A percentile compares a stretch with the other conserved stretches of the same genome.
phyloP scores from a whole-genome alignment of 2,113 vertebrate genomes.

The Pluvialis apricaria region DNA sequence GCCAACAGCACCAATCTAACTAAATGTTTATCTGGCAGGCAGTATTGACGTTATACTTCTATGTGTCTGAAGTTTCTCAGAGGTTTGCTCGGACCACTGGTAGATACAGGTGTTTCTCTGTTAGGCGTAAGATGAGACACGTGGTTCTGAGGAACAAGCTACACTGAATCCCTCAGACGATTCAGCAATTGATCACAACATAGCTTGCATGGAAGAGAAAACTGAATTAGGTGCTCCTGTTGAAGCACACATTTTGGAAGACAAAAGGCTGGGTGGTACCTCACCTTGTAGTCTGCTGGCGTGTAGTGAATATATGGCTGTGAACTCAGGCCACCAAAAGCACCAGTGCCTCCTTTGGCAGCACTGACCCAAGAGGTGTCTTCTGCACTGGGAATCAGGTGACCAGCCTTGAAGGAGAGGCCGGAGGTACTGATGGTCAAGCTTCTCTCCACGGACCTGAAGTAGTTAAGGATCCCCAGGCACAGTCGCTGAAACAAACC shows the following conservation, averaged over 20 bases:
- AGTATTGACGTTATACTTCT: neutral
- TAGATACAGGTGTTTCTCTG: neutral
- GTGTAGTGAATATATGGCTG: constrained; percentile 49
- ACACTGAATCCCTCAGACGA: neutral
- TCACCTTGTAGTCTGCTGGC: constrained; percentile 74
- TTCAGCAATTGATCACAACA: neutral
- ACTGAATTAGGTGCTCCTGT: neutral
- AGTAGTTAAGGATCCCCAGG: constrained; percentile 77
- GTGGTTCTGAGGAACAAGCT: neutral
- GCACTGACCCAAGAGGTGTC: constrained; percentile 66
- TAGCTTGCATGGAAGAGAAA: neutral
- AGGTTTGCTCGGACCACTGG: neutral
- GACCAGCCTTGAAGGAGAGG: constrained; percentile 46
- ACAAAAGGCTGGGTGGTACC: neutral
- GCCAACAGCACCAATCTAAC: neutral
- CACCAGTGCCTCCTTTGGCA: constrained; percentile 56
- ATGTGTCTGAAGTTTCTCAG: neutral
- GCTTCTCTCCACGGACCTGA: constrained; percentile 75
- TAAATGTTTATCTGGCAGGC: neutral
- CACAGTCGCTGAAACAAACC: constrained; percentile 56
- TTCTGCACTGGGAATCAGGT: constrained; percentile 44
- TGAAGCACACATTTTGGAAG: neutral
- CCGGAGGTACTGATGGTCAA: constrained; percentile 69
- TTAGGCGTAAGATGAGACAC: neutral
- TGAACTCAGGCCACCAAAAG: constrained; percentile 55